Percentiles rank a stretch among this genome's conserved stretches.
These are phyloP conservation scores for Hyposoter dolosus DNA, from an alignment of 2,888 invertebrate genomes.

Conservation along the genomic window DNA sequence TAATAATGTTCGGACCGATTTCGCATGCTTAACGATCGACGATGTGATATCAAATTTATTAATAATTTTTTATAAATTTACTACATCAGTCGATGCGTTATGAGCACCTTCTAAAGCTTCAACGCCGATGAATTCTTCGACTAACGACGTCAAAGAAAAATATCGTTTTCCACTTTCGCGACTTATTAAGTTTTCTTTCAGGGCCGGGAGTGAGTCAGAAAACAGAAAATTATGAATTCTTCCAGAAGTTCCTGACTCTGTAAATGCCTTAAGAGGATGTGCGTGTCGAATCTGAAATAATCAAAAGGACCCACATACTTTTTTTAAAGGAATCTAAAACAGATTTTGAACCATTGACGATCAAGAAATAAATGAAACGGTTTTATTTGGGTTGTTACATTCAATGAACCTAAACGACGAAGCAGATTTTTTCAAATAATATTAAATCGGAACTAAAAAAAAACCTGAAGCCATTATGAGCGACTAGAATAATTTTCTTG, in stretches of 20 bases:
- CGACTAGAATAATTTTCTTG: too few species aligned
- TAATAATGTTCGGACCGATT: slow-evolving; percentile 7
- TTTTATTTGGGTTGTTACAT: too few species aligned
- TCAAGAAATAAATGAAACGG: too few species aligned
- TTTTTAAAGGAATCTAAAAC: slow-evolving; percentile 1
- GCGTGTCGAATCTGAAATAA: slow-evolving; percentile 16
- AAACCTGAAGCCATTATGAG: too few species aligned
- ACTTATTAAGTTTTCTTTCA: neutral
- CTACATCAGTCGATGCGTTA: slow-evolving; percentile 25
- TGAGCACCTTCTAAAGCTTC: slow-evolving; percentile 22
- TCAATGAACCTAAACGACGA: too few species aligned
- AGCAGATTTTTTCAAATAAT: neutral
- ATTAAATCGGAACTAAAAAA: too few species aligned
- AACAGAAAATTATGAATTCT: slow-evolving; percentile 24
- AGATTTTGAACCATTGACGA: too few species aligned
- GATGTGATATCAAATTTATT: slow-evolving; percentile 20
- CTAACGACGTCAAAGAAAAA: slow-evolving; percentile 27
- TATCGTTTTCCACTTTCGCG: slow-evolving; percentile 1
- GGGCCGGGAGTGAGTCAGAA: too few species aligned
- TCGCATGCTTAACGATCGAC: slow-evolving; percentile 20
- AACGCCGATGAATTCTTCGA: slow-evolving; percentile 18
- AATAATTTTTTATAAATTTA: slow-evolving; percentile 29
- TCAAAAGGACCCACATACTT: slow-evolving; percentile 12
- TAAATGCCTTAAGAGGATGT: slow-evolving; percentile 7
- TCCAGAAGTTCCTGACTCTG: slow-evolving; percentile 26